A percentile compares a stretch with the other conserved stretches of the same genome.
phyloP scores from a whole-genome alignment of 2,113 vertebrate genomes.

The Carettochelys insculpta region DNA sequence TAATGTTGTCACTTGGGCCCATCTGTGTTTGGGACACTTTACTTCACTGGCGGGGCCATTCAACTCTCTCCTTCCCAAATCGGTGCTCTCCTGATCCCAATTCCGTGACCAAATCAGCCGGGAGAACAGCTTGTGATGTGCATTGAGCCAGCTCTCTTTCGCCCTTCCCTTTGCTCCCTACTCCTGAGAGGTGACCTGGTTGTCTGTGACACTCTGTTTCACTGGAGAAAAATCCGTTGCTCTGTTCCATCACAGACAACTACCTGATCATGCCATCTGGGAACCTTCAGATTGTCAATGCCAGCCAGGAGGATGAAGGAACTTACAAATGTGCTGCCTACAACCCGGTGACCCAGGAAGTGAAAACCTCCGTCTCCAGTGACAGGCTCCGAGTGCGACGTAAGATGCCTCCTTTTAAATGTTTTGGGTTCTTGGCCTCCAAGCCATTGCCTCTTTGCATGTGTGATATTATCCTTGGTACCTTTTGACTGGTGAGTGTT shows the following conservation, averaged over 20 bases:
- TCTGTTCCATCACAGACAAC: constrained; percentile 82
- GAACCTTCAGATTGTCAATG: constrained; percentile 96
- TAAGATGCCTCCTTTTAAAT: constrained; percentile 70
- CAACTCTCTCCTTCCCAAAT: not conserved
- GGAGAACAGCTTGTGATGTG: not conserved
- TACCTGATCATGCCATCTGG: constrained; percentile 99
- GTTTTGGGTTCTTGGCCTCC: not conserved
- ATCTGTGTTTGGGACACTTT: not conserved
- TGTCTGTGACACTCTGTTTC: no score
- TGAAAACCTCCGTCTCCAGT: constrained; percentile 91
- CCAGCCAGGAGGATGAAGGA: constrained; percentile 93
- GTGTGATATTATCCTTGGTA: rapidly evolving
- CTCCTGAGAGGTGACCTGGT: no score
- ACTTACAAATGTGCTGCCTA: constrained; percentile 96
- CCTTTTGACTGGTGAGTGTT: not conserved
- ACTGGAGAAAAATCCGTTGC: not conserved
- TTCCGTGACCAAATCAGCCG: not conserved
- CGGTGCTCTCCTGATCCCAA: not conserved
- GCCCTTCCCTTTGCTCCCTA: not conserved
- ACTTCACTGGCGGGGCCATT: not conserved
- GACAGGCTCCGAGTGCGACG: constrained; percentile 94
- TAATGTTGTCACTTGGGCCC: not conserved
- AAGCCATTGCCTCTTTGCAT: not conserved
- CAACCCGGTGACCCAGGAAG: constrained; percentile 95
- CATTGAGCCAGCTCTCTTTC: not conserved